A percentile compares a stretch with the other conserved stretches of the same genome.
phyloP scores from a whole-genome alignment of 2,797 vertebrate genomes.

The Coluber constrictor region DNA sequence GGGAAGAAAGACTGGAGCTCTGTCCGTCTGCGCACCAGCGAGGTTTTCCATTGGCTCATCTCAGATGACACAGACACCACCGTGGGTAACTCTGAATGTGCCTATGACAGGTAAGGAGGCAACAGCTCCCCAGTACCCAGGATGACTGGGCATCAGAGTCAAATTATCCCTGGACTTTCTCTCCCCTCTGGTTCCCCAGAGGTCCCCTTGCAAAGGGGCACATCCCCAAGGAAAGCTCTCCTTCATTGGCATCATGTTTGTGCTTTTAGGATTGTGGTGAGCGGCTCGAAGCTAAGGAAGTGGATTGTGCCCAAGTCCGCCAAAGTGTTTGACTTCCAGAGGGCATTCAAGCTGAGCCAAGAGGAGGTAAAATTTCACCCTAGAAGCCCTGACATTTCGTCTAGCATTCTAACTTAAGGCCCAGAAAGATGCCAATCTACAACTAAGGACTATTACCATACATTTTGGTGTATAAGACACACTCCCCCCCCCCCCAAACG shows the following conservation, averaged over 20 bases:
- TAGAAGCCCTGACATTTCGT: not conserved
- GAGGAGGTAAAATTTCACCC: slow-evolving; percentile 66
- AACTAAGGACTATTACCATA: not conserved
- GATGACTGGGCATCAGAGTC: too few relatives aligned
- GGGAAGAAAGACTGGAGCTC: slow-evolving; percentile 70
- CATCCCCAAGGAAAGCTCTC: not conserved
- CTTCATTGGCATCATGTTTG: accelerated
- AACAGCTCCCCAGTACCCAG: not conserved
- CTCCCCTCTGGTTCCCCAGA: not conserved
- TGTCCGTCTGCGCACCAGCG: slow-evolving; percentile 82
- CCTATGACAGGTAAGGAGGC: slow-evolving; percentile 84
- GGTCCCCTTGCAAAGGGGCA: not conserved
- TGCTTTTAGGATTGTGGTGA: slow-evolving; percentile 80
- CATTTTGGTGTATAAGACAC: too few relatives aligned
- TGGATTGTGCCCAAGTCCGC: slow-evolving; percentile 71
- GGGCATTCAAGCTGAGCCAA: slow-evolving; percentile 69
- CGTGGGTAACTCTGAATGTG: slow-evolving; percentile 75
- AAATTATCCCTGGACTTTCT: too few relatives aligned
- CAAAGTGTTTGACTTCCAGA: slow-evolving; percentile 77
- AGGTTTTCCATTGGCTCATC: slow-evolving; percentile 86
- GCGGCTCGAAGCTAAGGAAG: slow-evolving; percentile 70
- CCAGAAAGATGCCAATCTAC: not conserved
- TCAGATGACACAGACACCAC: slow-evolving; percentile 79
- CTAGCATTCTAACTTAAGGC: not conserved
- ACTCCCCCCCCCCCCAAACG: too few relatives aligned